Conservation (phyloP, 2,113 vertebrate genomes). For the Orientallactaga bullata region DNA sequence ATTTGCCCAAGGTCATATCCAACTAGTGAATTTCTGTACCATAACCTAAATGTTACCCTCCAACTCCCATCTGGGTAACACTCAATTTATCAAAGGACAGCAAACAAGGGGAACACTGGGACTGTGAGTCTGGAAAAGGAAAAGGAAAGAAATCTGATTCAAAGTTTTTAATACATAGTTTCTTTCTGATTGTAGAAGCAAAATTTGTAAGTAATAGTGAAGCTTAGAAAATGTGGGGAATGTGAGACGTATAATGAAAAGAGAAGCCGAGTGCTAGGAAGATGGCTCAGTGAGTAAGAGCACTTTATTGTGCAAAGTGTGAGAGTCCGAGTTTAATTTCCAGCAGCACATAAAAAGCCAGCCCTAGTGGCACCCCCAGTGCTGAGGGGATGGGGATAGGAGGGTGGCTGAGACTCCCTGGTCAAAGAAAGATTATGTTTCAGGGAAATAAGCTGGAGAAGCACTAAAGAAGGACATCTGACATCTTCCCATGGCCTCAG, state of each 20-base stretch:
- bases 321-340: no score
- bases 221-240: conserved; percentile 22
- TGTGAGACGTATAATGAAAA: neutral
- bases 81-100: neutral
- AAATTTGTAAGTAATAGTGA: conserved; percentile 13
- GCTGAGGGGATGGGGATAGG: no score
- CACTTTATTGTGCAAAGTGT: no score
- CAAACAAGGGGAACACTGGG: neutral
- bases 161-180: conserved; percentile 11
- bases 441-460: no score
- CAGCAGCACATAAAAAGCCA: no score
- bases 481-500: no score
- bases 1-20: neutral
- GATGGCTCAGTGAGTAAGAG: no score
- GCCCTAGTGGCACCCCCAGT: no score
- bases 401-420: no score
- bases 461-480: no score
- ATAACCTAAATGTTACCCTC: neutral
- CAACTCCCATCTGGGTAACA: neutral
- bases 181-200: conserved; percentile 5
- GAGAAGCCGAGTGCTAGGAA: neutral
- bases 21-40: neutral
- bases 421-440: no score
- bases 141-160: neutral
- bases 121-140: neutral